Percentiles rank a stretch among this genome's conserved stretches.
Conservation (phyloP, 1,140 invertebrate genomes). For the Hylaeus anthracinus region DNA sequence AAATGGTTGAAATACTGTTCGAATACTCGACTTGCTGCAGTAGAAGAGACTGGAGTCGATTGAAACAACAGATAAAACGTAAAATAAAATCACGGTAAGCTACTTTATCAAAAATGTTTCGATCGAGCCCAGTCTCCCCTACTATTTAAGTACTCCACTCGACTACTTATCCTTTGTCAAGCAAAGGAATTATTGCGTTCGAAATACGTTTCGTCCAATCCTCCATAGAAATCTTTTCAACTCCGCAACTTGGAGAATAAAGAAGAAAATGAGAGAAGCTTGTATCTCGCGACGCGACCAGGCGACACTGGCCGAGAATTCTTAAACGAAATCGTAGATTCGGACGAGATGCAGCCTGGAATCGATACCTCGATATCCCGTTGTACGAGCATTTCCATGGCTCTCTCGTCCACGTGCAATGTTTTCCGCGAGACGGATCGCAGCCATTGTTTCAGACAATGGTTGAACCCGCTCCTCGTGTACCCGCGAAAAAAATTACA, state of each 20-base stretch:
- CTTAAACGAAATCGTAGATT: neutral
- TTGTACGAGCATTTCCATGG: neutral
- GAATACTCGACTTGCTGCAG: too few species aligned
- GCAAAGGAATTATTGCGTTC: too few species aligned
- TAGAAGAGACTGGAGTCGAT: too few species aligned
- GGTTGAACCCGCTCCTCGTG: neutral
- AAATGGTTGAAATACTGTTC: too few species aligned
- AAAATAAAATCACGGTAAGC: too few species aligned
- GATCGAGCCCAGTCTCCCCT: too few species aligned
- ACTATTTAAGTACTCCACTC: too few species aligned
- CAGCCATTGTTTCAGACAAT: conserved; percentile 7
- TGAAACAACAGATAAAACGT: too few species aligned
- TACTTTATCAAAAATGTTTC: too few species aligned
- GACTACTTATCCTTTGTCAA: too few species aligned
- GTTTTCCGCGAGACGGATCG: neutral
- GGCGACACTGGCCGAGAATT: neutral
- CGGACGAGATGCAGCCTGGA: neutral
- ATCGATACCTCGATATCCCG: conserved; percentile 1
- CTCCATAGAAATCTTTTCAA: too few species aligned
- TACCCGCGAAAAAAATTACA: conserved; percentile 3
- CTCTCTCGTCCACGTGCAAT: neutral
- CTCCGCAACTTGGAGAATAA: neutral
- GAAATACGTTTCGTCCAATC: too few species aligned
- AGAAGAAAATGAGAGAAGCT: neutral
- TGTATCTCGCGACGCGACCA: neutral